phyloP scores from a whole-genome alignment of 2,797 vertebrate genomes.

The Pseudochirops cupreus region DNA sequence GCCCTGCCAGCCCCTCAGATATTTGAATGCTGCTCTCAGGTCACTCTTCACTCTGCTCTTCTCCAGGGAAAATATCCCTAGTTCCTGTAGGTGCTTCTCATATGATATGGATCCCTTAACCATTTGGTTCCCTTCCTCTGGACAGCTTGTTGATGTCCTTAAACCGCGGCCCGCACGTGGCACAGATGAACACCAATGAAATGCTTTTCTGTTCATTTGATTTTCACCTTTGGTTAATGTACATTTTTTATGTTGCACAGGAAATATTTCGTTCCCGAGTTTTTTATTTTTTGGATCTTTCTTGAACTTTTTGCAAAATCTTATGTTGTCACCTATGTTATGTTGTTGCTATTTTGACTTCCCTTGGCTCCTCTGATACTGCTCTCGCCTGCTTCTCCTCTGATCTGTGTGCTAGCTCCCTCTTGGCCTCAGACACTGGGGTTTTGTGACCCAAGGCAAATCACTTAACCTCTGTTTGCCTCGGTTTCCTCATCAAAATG shows the following conservation, averaged over 20 bases:
- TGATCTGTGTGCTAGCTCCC: background rate
- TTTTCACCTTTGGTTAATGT: background rate
- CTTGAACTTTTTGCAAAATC: background rate
- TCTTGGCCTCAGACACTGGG: background rate
- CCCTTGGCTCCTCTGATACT: too few relatives aligned
- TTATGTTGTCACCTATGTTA: background rate
- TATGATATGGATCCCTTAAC: background rate
- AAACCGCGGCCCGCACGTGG: background rate
- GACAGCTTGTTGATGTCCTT: background rate
- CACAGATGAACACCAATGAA: background rate
- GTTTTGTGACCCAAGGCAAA: background rate
- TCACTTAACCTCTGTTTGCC: background rate
- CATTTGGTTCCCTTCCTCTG: background rate
- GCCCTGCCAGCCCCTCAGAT: background rate
- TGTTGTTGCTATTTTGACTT: background rate
- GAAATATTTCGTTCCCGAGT: background rate
- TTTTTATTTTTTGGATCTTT: background rate
- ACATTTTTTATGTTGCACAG: background rate
- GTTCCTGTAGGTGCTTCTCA: background rate
- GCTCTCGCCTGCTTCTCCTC: background rate
- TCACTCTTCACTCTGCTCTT: background rate
- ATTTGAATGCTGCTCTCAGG: background rate
- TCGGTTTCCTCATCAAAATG: background rate
- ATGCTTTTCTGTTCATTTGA: background rate
- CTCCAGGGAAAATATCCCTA: background rate